Percentiles rank a stretch among this genome's conserved stretches.
Evolutionary conservation across 2,797 vertebrate genomes (phyloP).

Genomic region (Bothrops alternatus): DNA sequence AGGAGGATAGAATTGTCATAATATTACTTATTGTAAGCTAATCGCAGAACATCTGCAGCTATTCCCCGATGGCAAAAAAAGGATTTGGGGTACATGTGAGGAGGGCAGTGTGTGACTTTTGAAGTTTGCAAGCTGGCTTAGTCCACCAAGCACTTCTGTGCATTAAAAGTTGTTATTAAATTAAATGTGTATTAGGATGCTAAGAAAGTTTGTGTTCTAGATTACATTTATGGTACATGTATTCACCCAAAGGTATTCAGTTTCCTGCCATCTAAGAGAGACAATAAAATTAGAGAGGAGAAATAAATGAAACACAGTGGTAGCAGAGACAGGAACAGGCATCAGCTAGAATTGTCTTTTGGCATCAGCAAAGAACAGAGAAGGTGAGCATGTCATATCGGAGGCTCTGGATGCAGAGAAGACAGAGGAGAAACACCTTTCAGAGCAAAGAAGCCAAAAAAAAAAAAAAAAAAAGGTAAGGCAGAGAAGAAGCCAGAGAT

Average conservation of each 20-base stretch:
- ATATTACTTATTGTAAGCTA: background rate
- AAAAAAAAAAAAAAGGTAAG: background rate
- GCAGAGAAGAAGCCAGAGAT: slow-evolving; percentile 19
- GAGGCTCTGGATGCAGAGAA: background rate
- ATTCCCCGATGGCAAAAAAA: background rate
- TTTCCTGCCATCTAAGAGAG: background rate
- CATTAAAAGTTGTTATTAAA: background rate
- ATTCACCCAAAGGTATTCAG: background rate
- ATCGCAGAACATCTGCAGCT: background rate
- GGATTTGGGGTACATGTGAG: background rate
- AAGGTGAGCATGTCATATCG: background rate
- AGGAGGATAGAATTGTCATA: background rate
- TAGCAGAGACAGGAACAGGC: slow-evolving; percentile 16
- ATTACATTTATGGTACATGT: background rate
- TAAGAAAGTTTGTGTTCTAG: background rate
- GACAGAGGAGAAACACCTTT: slow-evolving; percentile 1
- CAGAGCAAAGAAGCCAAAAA: slow-evolving; percentile 21
- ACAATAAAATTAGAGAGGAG: slow-evolving; percentile 11
- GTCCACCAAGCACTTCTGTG: background rate
- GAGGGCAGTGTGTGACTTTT: background rate
- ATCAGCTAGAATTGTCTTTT: background rate
- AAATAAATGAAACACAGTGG: slow-evolving; percentile 49
- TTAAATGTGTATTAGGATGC: background rate
- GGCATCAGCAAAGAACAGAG: slow-evolving; percentile 23
- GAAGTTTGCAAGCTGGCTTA: background rate